Percentiles rank a stretch among this genome's conserved stretches.
Conservation (phyloP, 2,113 vertebrate species). For the Etheostoma cragini region DNA sequence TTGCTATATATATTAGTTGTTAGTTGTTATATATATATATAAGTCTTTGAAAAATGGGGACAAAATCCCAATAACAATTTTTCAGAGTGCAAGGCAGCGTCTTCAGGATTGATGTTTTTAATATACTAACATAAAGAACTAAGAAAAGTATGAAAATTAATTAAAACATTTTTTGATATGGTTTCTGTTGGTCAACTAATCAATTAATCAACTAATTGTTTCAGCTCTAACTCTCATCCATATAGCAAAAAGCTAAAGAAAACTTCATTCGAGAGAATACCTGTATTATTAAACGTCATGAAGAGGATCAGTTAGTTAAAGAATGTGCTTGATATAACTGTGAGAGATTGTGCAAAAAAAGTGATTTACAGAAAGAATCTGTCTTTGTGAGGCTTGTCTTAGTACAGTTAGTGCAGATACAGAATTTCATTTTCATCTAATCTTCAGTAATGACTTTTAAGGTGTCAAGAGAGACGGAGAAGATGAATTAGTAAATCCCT, state of each 20-base stretch:
- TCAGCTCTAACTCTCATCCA: not conserved
- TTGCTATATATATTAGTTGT: too few species aligned
- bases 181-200: not conserved
- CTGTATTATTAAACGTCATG: not conserved
- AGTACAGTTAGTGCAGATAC: not conserved
- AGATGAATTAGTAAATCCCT: not conserved
- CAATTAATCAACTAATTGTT: not conserved
- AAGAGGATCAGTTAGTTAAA: not conserved
- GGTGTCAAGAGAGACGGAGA: slow-evolving; percentile 8
- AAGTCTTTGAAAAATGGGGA: not conserved
- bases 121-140: not conserved
- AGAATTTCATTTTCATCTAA: not conserved
- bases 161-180: not conserved
- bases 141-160: not conserved
- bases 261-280: not conserved
- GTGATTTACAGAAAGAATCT: not conserved
- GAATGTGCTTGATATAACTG: not conserved
- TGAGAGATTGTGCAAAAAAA: not conserved
- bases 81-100: not conserved
- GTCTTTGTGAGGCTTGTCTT: not conserved
- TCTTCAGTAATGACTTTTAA: slow-evolving; percentile 20
- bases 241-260: not conserved
- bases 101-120: not conserved
- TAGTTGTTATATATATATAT: too few species aligned
- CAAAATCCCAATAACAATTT: too few species aligned